Base-by-base conservation (phyloP, 2,113 vertebrate genomes). In the Elephas maximus region DNA sequence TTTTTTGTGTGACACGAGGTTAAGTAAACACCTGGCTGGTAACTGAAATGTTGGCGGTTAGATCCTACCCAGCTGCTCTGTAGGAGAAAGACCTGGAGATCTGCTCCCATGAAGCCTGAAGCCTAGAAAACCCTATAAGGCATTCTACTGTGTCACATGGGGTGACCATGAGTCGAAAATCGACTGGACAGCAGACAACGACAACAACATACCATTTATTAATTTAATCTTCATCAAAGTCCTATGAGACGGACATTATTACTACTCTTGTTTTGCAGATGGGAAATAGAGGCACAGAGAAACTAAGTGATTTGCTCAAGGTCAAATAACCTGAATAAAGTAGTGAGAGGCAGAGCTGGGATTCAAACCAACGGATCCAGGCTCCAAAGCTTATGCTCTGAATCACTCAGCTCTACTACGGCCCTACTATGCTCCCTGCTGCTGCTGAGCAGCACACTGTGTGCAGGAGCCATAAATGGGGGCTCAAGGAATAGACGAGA, bases 331-430 rank as follows among this genome's bases (percentile, higher is more conserved):
- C 89, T 77, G 67, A 84, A 41, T 24, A 69, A 81, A 18, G 6
- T 33, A 20, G 71, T 6, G 17, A 67, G 18, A 0, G 7, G 60
- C 53, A 44, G 45, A 74, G 53, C 67, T 6, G 20, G 90, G 60
- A 11, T 15, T 51, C 67, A 8, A 20, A 24, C 4, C 0, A 30
- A 37, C 67, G 20, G 6, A 24, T 17, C 62, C 11, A 0, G 6
- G 12, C 65, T 9, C 57, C 21, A 7, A 45, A 76, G 65, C 18
- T n/a, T 18, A 3, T 3, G 1, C 53, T 37, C 80, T 24, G 33
- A 79, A 7, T 18, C 37, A 0, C 57, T 69, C 23, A 41, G 11
- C 69, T 53, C 4, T 15, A 1, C 11, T 6, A 63, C 45, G 81
- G 24, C 33, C 77, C 77, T 79, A 2, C 6, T 57, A 1, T 2